Evolutionary conservation across 2,797 vertebrate species (phyloP).

Genomic region (Capromys pilorides): DNA sequence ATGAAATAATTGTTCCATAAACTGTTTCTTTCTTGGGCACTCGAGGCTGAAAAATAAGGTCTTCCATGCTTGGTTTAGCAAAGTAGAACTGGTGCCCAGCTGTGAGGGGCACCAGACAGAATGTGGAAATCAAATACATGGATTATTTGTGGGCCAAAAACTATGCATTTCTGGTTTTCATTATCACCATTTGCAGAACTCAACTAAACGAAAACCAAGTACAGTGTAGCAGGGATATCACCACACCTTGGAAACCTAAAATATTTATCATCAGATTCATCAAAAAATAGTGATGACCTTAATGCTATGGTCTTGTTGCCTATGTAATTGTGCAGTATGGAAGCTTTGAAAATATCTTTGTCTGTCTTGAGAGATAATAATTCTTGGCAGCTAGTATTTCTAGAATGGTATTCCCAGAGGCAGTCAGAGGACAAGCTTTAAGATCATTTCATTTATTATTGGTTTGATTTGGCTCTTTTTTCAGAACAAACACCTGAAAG

Average conservation of each 20-base stretch:
- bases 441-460: not conserved
- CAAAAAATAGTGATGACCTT: not conserved
- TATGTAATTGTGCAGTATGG: fast-evolving
- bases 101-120: too few species aligned
- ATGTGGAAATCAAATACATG: not conserved
- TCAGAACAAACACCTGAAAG: not conserved
- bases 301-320: not conserved
- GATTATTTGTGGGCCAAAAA: not conserved
- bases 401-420: not conserved
- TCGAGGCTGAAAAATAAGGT: not conserved
- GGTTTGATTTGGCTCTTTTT: not conserved
- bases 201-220: not conserved
- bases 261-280: not conserved
- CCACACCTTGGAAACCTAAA: not conserved
- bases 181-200: not conserved
- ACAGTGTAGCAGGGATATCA: not conserved
- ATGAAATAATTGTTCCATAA: not conserved
- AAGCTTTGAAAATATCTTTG: not conserved
- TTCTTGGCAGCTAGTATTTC: not conserved
- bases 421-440: not conserved
- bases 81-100: too few species aligned
- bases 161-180: not conserved
- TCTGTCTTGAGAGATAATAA: not conserved
- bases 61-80: not conserved
- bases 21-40: not conserved